These are phyloP conservation scores for Pyralis farinalis DNA, from an alignment of 2,888 invertebrate species.

Conservation along the genomic window DNA sequence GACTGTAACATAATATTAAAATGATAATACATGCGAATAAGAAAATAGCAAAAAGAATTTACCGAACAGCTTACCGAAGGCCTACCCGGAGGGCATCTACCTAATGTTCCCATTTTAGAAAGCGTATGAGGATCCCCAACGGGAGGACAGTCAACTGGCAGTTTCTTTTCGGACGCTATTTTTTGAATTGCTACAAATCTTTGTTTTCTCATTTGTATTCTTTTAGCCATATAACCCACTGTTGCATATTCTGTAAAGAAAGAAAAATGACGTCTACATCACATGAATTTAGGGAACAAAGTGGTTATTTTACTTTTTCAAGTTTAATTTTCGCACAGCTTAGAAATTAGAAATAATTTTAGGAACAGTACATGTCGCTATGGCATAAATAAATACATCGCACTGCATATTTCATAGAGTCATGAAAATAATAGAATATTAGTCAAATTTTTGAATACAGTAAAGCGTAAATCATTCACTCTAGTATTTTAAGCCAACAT, in stretches of 20 bases:
- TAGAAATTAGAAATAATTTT: background rate
- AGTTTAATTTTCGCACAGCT: conserved; percentile 8
- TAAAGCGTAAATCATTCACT: too few relatives aligned
- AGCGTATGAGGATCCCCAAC: conserved; percentile 85
- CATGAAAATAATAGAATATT: background rate
- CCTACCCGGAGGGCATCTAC: conserved; percentile 77
- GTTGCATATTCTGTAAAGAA: conserved; percentile 94
- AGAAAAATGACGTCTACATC: conserved; percentile 29
- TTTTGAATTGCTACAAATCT: conserved; percentile 94
- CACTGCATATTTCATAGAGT: conserved; percentile 17
- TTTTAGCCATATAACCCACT: conserved; percentile 98
- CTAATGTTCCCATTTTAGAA: conserved; percentile 89
- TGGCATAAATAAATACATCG: conserved; percentile 18
- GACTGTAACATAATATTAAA: background rate
- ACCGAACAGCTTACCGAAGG: conserved; percentile 66
- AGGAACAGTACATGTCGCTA: conserved; percentile 5
- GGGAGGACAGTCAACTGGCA: conserved; percentile 88
- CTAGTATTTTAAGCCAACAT: too few relatives aligned
- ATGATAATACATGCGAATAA: background rate
- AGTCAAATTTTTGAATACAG: too few relatives aligned
- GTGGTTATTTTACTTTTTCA: too few relatives aligned
- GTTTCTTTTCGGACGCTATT: conserved; percentile 95
- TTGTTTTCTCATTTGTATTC: conserved; percentile 97
- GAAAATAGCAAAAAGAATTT: conserved; percentile 19
- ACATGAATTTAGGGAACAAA: background rate